phyloP scores from a whole-genome alignment of 2,797 vertebrate species.

The Anomalospiza imberbis region DNA sequence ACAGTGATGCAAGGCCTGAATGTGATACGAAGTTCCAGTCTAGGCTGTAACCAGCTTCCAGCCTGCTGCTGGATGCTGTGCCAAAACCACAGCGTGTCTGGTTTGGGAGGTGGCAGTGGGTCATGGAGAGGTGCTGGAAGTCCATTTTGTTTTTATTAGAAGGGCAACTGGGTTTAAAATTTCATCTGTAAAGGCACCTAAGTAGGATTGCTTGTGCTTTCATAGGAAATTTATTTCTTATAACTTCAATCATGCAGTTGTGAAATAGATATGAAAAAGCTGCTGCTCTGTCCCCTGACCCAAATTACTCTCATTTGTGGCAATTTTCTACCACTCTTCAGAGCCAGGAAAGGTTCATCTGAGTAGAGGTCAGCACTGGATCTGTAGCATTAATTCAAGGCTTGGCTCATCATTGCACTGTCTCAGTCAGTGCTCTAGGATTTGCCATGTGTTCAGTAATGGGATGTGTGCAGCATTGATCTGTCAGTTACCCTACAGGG shows the following conservation, averaged over 20 bases:
- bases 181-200: not conserved
- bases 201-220: not conserved
- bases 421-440: not conserved
- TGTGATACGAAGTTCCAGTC: not conserved
- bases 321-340: not conserved
- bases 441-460: not conserved
- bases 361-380: not conserved
- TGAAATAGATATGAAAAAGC: not conserved
- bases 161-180: not conserved
- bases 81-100: not conserved
- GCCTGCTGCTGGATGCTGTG: not conserved
- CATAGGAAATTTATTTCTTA: not conserved
- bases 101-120: not conserved
- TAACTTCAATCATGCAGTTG: not conserved
- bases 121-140: not conserved
- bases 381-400: not conserved
- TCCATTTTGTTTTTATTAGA: not conserved
- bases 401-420: not conserved
- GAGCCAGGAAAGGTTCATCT: not conserved
- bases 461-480: not conserved
- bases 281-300: not conserved
- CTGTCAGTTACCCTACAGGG: not conserved
- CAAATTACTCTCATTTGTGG: not conserved
- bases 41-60: not conserved
- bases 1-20: not conserved